Percentiles rank a stretch among this genome's conserved stretches.
phyloP scores from a whole-genome alignment of 1,140 invertebrate genomes.

The Psix sp. region DNA sequence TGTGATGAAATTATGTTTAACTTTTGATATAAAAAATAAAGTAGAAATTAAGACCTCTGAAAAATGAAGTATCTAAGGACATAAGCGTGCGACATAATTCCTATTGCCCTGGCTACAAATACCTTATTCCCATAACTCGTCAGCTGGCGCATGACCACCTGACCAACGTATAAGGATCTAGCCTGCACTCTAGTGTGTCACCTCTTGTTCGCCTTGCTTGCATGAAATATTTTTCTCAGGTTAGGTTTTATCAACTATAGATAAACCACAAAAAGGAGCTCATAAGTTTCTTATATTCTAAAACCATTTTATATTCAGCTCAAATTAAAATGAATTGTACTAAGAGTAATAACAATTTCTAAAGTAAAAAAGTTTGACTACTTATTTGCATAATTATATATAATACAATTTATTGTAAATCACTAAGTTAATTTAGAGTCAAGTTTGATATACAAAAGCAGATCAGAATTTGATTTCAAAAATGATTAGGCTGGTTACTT shows the following conservation, averaged over 20 bases:
- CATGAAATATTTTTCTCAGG: constrained; percentile 69
- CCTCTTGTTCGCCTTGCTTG: constrained; percentile 72
- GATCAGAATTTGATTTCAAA: no score
- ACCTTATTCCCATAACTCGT: constrained; percentile 58
- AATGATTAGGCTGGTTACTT: no score
- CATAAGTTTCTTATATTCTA: constrained; percentile 10
- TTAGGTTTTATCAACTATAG: constrained; percentile 60
- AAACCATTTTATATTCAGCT: constrained; percentile 50
- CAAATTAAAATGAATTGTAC: no score
- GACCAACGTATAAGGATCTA: constrained; percentile 69
- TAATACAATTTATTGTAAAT: no score
- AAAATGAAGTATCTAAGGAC: constrained; percentile 66
- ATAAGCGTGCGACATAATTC: constrained; percentile 62
- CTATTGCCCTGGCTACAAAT: constrained; percentile 47
- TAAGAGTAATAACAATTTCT: no score
- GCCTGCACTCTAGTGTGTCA: constrained; percentile 75
- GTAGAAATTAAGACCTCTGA: constrained; percentile 37
- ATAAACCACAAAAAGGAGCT: constrained; percentile 23
- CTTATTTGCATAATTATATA: no score
- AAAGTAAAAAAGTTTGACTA: no score
- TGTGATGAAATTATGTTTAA: no score
- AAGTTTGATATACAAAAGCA: no score
- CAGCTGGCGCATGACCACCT: constrained; percentile 75
- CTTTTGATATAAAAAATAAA: constrained; percentile 1
- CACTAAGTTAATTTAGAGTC: no score